These are phyloP conservation scores for Megalops cyprinoides DNA, from an alignment of 2,797 vertebrate species.

Conservation along the genomic window DNA sequence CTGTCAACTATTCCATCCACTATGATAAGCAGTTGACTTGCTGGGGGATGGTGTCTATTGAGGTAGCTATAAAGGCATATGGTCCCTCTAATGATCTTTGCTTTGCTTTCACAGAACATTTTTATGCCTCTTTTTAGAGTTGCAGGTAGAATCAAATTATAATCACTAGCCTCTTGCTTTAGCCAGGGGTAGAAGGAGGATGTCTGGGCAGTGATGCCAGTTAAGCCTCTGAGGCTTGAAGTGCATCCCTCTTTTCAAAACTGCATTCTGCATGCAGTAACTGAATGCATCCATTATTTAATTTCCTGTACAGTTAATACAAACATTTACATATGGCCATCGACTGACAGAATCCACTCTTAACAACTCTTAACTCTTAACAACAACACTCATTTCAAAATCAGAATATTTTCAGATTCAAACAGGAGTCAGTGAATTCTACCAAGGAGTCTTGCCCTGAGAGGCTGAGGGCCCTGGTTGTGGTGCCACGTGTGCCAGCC, in stretches of 20 bases:
- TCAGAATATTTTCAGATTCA: background rate
- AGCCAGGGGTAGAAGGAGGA: constrained; percentile 48
- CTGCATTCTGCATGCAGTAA: constrained; percentile 62
- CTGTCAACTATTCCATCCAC: background rate
- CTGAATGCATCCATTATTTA: constrained; percentile 64
- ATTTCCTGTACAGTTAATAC: constrained; percentile 52
- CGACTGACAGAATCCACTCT: background rate
- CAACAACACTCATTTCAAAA: background rate
- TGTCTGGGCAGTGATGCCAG: too few relatives aligned
- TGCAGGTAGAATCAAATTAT: constrained; percentile 53
- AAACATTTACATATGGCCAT: background rate
- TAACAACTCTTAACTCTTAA: background rate
- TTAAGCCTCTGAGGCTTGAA: constrained; percentile 69
- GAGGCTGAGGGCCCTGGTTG: constrained; percentile 39
- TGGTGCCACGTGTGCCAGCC: constrained; percentile 54
- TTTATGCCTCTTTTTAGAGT: constrained; percentile 51
- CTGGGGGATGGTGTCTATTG: background rate
- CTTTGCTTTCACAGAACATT: constrained; percentile 53
- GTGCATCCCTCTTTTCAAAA: constrained; percentile 66
- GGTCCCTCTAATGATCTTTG: constrained; percentile 34
- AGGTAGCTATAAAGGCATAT: background rate
- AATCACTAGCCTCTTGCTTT: background rate
- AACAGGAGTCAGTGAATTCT: background rate
- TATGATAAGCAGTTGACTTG: background rate
- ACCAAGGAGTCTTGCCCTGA: background rate